Evolutionary conservation across 2,113 vertebrate species (phyloP), one percentile per base, ranked within the genome.

Genomic region (Eudyptes chrysolophus): DNA sequence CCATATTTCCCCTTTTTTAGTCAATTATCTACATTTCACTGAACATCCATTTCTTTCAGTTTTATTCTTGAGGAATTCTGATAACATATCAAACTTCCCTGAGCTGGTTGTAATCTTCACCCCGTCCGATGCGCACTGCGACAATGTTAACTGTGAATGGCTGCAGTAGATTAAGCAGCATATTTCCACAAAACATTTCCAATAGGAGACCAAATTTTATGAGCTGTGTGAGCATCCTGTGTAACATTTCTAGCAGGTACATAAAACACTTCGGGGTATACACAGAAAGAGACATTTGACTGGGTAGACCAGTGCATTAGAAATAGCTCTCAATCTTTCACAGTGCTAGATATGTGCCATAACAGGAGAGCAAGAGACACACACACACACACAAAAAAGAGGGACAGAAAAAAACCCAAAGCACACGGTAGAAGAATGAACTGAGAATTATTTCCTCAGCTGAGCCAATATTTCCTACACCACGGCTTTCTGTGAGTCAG

Each of bases 381-480:
- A 52, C 11, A 18, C 42, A 62, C 18, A 18, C 65, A 34, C 11
- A 48, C 34, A 44, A 38, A 11, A 51, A 17, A 72, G 14, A 75
- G 9, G 27, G n/a, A 36, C 7, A 54, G 27, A 54, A 83, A 74
- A 32, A 58, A 77, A 8, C 7, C 24, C 65, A 89, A 83, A 90
- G 85, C 78, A 72, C 64, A 77, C 4, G 8, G 87, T 95, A 51
- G 78, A 92, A 93, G 84, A 96, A 85, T 70, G 93, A 96, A 70
- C 86, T 66, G 92, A 84, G 93, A 94, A 92, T 97, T 87, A 91
- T 97, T 97, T 96, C 93, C 97, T 94, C 90, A 36, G 87, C 85
- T 84, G 92, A 96, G 90, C 88, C 93, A 88, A 26, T 96, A 94
- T 97, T 97, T 97, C 94, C 96, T 96, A 97, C 90, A 94, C 78